Conservation (phyloP, 2,888 invertebrate genomes). For the Drosophila emarginata region DNA sequence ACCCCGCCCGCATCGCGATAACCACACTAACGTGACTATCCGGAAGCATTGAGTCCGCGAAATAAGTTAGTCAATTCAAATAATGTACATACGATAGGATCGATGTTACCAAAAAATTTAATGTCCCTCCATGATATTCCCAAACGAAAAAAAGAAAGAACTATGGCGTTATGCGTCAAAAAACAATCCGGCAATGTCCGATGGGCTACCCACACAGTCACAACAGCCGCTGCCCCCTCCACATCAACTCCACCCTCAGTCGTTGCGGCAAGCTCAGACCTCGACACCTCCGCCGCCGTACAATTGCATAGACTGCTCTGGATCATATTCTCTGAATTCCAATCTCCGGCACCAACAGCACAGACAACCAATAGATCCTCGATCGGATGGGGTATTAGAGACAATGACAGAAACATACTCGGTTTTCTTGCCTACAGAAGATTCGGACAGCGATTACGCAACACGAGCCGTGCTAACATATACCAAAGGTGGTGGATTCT, state of each 20-base stretch:
- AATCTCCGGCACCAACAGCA: slow-evolving; percentile 31
- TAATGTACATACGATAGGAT: slow-evolving; percentile 83
- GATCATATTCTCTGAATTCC: slow-evolving; percentile 41
- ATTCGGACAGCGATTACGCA: slow-evolving; percentile 37
- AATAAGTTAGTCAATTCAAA: slow-evolving; percentile 79
- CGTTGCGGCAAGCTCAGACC: slow-evolving; percentile 46
- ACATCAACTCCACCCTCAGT: slow-evolving; percentile 79
- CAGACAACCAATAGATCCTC: slow-evolving; percentile 20
- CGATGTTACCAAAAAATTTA: slow-evolving; percentile 83
- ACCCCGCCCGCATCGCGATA: not conserved
- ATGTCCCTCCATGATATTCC: slow-evolving; percentile 83
- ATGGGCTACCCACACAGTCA: slow-evolving; percentile 77
- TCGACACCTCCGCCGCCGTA: slow-evolving; percentile 65
- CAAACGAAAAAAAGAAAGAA: slow-evolving; percentile 82
- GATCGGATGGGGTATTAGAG: slow-evolving; percentile 2
- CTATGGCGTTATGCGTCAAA: slow-evolving; percentile 83
- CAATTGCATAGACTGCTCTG: slow-evolving; percentile 56
- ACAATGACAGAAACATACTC: slow-evolving; percentile 44
- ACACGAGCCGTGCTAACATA: slow-evolving; percentile 39
- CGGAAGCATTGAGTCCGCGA: slow-evolving; percentile 58
- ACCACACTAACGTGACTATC: slow-evolving; percentile 41
- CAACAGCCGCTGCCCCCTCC: slow-evolving; percentile 79
- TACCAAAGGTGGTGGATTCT: slow-evolving; percentile 74
- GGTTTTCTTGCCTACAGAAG: slow-evolving; percentile 46
- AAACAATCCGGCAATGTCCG: slow-evolving; percentile 75